A percentile compares a stretch with the other conserved stretches of the same genome.
Evolutionary conservation across 2,113 vertebrate species (phyloP).

Genomic region (Lichenostomus cassidix): DNA sequence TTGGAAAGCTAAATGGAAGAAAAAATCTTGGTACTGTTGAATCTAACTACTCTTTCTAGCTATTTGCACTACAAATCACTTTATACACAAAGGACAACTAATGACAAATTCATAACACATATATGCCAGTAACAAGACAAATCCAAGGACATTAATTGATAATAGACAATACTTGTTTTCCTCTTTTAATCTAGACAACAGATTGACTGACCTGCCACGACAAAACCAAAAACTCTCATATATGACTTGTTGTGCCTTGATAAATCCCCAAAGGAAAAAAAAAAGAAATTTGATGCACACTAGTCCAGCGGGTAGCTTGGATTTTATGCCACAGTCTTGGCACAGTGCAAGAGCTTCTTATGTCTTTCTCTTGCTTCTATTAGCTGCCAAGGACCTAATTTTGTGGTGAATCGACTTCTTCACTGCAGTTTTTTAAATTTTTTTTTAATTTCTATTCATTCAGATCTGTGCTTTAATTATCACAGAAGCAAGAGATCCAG

Average conservation of each 20-base stretch:
- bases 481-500: neutral
- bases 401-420: neutral
- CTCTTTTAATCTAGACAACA: neutral
- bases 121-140: neutral
- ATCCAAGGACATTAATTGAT: neutral
- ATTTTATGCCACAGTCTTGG: neutral
- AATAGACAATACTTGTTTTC: neutral
- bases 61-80: neutral
- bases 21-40: neutral
- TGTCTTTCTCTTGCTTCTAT: neutral
- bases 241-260: neutral
- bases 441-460: neutral
- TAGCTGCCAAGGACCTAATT: neutral
- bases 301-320: neutral
- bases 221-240: neutral
- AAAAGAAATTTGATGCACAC: neutral
- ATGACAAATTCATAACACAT: neutral
- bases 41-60: neutral
- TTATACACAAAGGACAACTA: neutral
- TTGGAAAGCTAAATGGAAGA: neutral
- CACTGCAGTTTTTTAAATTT: neutral
- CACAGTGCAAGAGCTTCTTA: neutral
- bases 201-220: neutral
- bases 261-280: neutral
- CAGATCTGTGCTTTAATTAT: constrained; percentile 29